Evolutionary conservation across 2,797 vertebrate genomes (phyloP).

Genomic region (Caiman crocodilus): DNA sequence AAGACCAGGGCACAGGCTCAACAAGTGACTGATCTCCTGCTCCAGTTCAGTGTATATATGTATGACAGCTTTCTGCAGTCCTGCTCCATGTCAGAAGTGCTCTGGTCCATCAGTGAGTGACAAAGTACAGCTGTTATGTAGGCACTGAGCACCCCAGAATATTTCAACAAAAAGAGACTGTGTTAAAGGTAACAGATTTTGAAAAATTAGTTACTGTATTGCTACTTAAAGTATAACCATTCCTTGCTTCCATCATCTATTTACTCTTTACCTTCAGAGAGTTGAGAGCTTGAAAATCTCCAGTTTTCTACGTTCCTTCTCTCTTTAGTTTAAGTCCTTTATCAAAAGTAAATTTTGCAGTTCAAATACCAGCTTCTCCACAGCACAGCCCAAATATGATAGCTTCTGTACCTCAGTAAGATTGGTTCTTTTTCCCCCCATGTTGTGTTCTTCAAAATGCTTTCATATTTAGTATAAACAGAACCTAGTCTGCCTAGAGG

Average conservation of each 20-base stretch:
- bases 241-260: not conserved
- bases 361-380: not conserved
- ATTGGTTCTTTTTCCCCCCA: not conserved
- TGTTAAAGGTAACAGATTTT: not conserved
- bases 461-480: not conserved
- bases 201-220: not conserved
- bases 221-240: not conserved
- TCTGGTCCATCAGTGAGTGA: conserved; percentile 55
- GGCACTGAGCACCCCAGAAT: conserved; percentile 17
- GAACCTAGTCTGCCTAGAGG: not conserved
- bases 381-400: conserved; percentile 4
- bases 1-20: conserved; percentile 35
- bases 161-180: not conserved
- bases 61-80: conserved; percentile 51
- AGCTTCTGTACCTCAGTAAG: not conserved
- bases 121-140: conserved; percentile 51
- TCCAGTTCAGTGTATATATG: conserved; percentile 44
- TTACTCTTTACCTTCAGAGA: not conserved
- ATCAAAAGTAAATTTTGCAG: not conserved
- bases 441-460: not conserved
- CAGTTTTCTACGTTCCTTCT: not conserved
- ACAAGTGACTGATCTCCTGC: conserved; percentile 57
- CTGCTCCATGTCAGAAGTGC: conserved; percentile 61
- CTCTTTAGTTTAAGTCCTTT: not conserved
- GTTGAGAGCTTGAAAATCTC: not conserved